A percentile compares a stretch with the other conserved stretches of the same genome.
These are phyloP conservation scores for Acipenser transmontanus DNA, from an alignment of 2,797 vertebrate genomes.

Conservation along the genomic window DNA sequence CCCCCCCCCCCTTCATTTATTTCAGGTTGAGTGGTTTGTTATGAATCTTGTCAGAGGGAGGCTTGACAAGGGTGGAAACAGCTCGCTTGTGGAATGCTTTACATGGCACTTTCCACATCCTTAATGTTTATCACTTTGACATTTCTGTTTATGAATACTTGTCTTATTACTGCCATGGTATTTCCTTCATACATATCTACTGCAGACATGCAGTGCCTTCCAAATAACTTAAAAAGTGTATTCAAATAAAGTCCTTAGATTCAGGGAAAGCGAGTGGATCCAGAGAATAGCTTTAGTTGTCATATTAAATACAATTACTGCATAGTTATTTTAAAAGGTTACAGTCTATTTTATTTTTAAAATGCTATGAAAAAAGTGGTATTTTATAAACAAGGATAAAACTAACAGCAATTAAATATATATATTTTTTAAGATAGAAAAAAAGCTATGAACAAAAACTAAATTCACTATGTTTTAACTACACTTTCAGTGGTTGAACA, in stretches of 20 bases:
- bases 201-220: background rate
- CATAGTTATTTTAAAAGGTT: background rate
- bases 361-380: no score
- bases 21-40: background rate
- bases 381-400: no score
- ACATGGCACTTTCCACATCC: background rate
- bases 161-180: background rate
- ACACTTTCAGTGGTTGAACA: no score
- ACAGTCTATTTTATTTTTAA: background rate
- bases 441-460: no score
- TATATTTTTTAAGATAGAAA: no score
- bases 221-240: background rate
- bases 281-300: no score
- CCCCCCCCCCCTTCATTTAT: no score
- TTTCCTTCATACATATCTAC: background rate
- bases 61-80: slow-evolving; percentile 2
- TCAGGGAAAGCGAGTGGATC: no score
- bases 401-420: no score
- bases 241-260: no score
- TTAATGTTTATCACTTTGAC: background rate
- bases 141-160: background rate
- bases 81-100: background rate
- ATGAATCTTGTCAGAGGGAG: background rate
- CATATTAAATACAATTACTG: no score
- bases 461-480: no score